Evolutionary conservation across 2,113 vertebrate genomes (phyloP), one percentile per base, ranked within the genome.

Genomic region (Nothocercus julius): DNA sequence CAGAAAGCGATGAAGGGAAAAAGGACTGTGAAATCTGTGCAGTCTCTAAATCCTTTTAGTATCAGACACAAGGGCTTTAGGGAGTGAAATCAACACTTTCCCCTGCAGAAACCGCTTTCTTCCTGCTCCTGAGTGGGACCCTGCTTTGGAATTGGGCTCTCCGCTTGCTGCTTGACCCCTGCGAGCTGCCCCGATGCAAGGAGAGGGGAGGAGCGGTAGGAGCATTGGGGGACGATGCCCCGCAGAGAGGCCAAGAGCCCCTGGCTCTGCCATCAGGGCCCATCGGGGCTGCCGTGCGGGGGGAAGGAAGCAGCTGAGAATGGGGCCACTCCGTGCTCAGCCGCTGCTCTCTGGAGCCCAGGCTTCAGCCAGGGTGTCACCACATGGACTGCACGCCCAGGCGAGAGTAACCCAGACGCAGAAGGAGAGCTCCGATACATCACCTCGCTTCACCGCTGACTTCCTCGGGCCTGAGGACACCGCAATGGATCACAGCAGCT

Each of bases 401-500:
- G 94, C 88, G 94, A 96, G 62, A 11, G 82, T 86, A 97, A 92
- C 47, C 51, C 77, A 94, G 85, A 95, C 86, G 85, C 34, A 67
- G 64, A 93, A 93, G 59, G 75, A 90, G 36, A 63, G 86, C 95
- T 95, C 69, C 74, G 40, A 86, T 82, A 8, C 79, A 89, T 74
- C 82, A 54, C 56, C 45, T 97, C 53, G n/a, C 87, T 94, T 96
- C 87, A 69, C 6, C 49, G 25, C 93, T 95, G 81, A 93, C 68
- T 96, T 79, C 82, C 89, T 80, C 87, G 80, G 80, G n/a, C 64
- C 67, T 18, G 54, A 69, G 74, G 82, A 76, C 54, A 84, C 56
- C n/a, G 34, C 2, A 3, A 38, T 20, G 61, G 22, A 5, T 45
- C 25, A 18, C 21, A 44, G 32, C 42, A 54, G 53, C 53, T 54